Evolutionary conservation across 2,797 vertebrate genomes (phyloP).

Genomic region (Mycteria americana): DNA sequence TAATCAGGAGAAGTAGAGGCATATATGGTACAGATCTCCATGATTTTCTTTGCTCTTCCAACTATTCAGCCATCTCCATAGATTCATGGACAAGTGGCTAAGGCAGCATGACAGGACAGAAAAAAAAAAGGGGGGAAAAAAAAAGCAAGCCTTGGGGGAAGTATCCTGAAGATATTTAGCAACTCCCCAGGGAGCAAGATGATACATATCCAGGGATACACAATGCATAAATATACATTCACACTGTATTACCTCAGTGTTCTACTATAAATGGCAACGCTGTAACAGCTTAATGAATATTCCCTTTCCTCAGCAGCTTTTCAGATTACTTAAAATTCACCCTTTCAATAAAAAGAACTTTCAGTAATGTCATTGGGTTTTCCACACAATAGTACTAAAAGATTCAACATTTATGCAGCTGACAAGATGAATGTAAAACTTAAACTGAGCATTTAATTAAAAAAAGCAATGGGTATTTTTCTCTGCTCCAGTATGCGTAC

Average conservation of each 20-base stretch:
- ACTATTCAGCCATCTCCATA: neutral
- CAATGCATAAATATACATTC: neutral
- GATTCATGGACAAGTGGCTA: neutral
- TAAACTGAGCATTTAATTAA: neutral
- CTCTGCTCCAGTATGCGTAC: neutral
- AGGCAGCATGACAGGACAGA: neutral
- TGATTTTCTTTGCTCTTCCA: neutral
- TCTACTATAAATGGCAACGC: neutral
- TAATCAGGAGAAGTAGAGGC: neutral
- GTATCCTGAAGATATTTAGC: neutral
- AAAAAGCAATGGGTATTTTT: neutral
- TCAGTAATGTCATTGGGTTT: neutral
- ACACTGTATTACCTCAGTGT: neutral
- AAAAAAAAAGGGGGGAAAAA: no score
- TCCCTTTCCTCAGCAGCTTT: neutral
- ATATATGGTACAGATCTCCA: neutral
- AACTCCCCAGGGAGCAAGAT: neutral
- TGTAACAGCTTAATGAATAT: neutral
- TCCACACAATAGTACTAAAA: neutral
- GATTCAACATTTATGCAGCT: neutral
- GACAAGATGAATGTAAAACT: neutral
- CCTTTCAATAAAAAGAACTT: neutral
- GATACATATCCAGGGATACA: neutral
- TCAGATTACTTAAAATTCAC: neutral
- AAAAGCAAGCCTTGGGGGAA: neutral